A percentile compares a stretch with the other conserved stretches of the same genome.
phyloP scores from a whole-genome alignment of 2,113 vertebrate genomes.

The Formicarius rufipectus region DNA sequence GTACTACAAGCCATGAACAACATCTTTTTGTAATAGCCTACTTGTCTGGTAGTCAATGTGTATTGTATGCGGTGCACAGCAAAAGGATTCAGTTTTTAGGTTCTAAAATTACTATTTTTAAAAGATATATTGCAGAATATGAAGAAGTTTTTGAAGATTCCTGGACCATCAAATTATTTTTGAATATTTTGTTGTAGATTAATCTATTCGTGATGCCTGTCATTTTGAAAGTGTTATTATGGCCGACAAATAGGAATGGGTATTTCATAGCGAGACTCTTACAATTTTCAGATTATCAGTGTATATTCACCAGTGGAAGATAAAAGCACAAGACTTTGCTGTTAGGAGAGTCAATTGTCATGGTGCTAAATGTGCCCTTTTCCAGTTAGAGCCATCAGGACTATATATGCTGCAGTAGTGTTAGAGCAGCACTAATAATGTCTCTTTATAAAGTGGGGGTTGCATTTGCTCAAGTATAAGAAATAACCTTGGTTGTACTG shows the following conservation, averaged over 20 bases:
- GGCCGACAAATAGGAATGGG: neutral
- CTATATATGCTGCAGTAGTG: neutral
- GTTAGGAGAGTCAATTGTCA: neutral
- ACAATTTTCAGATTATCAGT: neutral
- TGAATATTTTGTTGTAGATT: neutral
- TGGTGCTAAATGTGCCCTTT: neutral
- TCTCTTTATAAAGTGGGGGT: neutral
- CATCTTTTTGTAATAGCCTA: neutral
- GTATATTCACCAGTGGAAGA: neutral
- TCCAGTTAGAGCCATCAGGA: neutral
- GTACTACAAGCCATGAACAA: slow-evolving; percentile 19
- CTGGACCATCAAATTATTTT: slow-evolving; percentile 7
- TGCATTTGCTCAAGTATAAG: neutral
- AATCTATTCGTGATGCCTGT: neutral
- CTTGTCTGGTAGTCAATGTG: slow-evolving; percentile 2
- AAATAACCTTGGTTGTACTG: neutral
- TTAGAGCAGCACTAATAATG: neutral
- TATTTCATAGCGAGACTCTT: neutral
- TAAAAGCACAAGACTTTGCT: neutral
- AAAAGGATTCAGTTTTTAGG: slow-evolving; percentile 8
- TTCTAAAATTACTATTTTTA: slow-evolving; percentile 48
- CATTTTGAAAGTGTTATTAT: neutral
- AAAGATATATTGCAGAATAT: slow-evolving; percentile 23
- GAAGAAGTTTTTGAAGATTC: neutral
- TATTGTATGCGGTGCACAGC: neutral